Evolutionary conservation across 2,113 vertebrate genomes (phyloP), one percentile per base, ranked within the genome.

Genomic region (Petrocephalus microphthalmus): DNA sequence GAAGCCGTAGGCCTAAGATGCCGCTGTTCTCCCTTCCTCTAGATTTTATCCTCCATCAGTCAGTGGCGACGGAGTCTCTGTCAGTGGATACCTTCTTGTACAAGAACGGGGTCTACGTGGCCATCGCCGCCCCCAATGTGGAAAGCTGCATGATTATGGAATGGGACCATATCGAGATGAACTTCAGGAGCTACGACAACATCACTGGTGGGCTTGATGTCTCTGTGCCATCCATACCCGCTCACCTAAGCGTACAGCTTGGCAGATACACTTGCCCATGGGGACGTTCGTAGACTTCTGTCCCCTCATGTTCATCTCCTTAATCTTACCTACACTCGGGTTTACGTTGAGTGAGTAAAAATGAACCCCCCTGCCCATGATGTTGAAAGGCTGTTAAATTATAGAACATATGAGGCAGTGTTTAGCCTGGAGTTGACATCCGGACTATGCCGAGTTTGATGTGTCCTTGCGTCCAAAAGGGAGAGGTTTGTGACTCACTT

Each of bases 141-240:
- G 97, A 99, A 94, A 99, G 97, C 94, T 99, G 98, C 91, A 97
- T 99, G 97, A 96, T 99, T 86, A 93, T 98, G 86, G 97, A 99
- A 88, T 99, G 98, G 98, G 98, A 99, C 92, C 98, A 99, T 94
- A 99, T 99, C 78, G 98, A 99, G 90, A 99, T 98, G 97, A 98
- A 99, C 91, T 99, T 99, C 95, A 96, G 98, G 94, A 99, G 95
- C 89, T 99, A 98, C 0, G 98, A 99, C 94, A 99, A 99, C 83
- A 99, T 99, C 90, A 99, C 98, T 94, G 98, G 98, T 97, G 93
- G 1, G 92, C 53, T 20, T 92, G 90, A 4, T 53, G 0, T 83
- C 37, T 45, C 19, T 49, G 42, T 83, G 42, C 2, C 37, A 8
- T 83, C 45, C 81, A 42, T 42, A 42, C 53, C 17, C 25, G 3